Evolutionary conservation across 1,140 invertebrate species (phyloP), one percentile per base, ranked within the genome.

Genomic region (Drosophila novamexicana): DNA sequence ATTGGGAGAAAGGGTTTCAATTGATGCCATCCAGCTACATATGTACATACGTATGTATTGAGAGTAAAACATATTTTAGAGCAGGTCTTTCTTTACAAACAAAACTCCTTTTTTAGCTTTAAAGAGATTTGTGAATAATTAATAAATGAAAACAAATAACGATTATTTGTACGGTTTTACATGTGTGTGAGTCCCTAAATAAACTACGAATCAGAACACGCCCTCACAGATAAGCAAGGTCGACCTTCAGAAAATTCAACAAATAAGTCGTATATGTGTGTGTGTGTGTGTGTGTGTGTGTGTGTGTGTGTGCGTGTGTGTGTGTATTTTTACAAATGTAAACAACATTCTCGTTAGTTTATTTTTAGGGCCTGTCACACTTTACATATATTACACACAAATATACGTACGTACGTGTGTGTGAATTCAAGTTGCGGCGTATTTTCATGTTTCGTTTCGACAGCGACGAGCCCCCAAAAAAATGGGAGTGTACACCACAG

Each of bases 391-490:
- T 64, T 39, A 18, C 16, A n/a, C 45, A 40, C 18, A 39, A 16
- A 34, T 14, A 34, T 2, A 18, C 18, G 16, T 22, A 42, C n/a
- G 7, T 14, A 12, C 16, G 12, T 9, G 10, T 6, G 37, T 44
- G 9, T 18, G 8, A 47, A 14, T 49, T 64, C 47, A 40, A 36
- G 16, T 49, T 72, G 39, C 37, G 47, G 42, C 29, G 59, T 57
- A 64, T 42, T 52, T 72, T 52, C 2, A 49, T 61, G 37, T 49
- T 52, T 39, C 32, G 44, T 54, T 8, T 29, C n/a, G 34, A 22
- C 32, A 57, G 62, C 39, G 69, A 72, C 69, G 63, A 72, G 69
- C 69, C 69, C 69, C 69, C 62, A 70, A 70, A 70, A 61, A 44
- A 49, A 54, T 72, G 45, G 67, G 57, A 54, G 57, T 69, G 58